Percentiles rank a stretch among this genome's conserved stretches.
phyloP scores from a whole-genome alignment of 1,140 invertebrate species.

The Conus betulinus region DNA sequence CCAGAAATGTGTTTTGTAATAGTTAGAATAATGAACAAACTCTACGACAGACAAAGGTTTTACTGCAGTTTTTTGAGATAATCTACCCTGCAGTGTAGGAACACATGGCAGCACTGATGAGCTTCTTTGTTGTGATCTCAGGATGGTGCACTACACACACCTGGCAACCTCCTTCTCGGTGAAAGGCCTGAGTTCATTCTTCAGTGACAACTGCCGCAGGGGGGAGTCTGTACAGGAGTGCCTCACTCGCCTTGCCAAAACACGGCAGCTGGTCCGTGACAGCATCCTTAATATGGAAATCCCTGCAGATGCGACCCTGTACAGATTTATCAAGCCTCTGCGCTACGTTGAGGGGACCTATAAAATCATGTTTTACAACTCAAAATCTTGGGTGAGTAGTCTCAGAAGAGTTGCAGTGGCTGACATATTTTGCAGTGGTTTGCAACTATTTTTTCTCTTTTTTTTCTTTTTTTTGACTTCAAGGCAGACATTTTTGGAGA shows the following conservation, averaged over 20 bases:
- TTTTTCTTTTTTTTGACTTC: neutral
- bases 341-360: conserved; percentile 1
- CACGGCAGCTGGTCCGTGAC: neutral
- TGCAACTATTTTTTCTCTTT: neutral
- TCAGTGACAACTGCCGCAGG: neutral
- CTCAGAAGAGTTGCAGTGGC: neutral
- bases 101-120: too few relatives aligned
- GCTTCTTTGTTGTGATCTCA: neutral
- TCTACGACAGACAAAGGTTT: too few relatives aligned
- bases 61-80: too few relatives aligned
- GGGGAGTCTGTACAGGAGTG: neutral
- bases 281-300: neutral
- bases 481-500: too few relatives aligned
- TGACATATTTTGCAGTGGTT: neutral
- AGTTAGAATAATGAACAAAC: too few relatives aligned
- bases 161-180: neutral
- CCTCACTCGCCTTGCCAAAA: neutral
- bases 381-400: neutral
- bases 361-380: neutral
- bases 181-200: neutral
- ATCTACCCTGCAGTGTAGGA: too few relatives aligned
- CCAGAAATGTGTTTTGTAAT: too few relatives aligned
- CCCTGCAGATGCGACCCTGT: neutral
- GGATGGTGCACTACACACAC: neutral
- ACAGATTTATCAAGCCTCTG: neutral